Evolutionary conservation across 53 echinoderm and acorn worm genomes (phyloP), one percentile per base, ranked within the genome.

Genomic region (Arbacia lixula): DNA sequence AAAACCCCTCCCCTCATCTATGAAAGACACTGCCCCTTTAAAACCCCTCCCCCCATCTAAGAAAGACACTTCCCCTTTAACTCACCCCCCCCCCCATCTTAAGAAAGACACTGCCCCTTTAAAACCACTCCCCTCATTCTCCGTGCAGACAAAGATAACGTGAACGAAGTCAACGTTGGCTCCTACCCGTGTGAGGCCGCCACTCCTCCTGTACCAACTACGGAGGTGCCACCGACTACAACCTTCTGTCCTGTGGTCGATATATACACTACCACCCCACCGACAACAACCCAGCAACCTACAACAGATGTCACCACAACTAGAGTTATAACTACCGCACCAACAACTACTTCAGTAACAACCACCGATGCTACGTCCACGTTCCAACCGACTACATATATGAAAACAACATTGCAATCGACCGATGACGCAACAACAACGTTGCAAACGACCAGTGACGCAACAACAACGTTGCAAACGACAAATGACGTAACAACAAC

Each of bases 231-330:
- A 9, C 22, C 57, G 2, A 6, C 76, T 5, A 76, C 76, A 21
- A 76, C 57, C 20, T 76, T 56, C 37, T 76, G 76, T 25, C 76
- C 76, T 8, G 36, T 56, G 34, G 76, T 76, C 12, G 76, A 76
- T 56, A 36, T 76, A 25, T 76, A 76, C 57, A 76, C 76, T 24
- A 76, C 76, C 9, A 76, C 73, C 12, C 27, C 33, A 30, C 30
- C 73, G 5, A 72, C 73, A 49, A 72, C 73, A 46, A 72, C 73
- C 29, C 30, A 26, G 12, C 49, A 50, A 52, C 24, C 73, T 14
- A 72, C 73, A 31, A n/a, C 4, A 17, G 52, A 31, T 20, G 5
- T 19, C 17, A 72, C 73, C 26, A 72, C 58, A 14, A 57, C 22
- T 5, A 10, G 5, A 57, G 5, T 20, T 10, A 57, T n/a, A n/a